Evolutionary conservation across 2,113 vertebrate species (phyloP).

Genomic region (Loxodonta africana): DNA sequence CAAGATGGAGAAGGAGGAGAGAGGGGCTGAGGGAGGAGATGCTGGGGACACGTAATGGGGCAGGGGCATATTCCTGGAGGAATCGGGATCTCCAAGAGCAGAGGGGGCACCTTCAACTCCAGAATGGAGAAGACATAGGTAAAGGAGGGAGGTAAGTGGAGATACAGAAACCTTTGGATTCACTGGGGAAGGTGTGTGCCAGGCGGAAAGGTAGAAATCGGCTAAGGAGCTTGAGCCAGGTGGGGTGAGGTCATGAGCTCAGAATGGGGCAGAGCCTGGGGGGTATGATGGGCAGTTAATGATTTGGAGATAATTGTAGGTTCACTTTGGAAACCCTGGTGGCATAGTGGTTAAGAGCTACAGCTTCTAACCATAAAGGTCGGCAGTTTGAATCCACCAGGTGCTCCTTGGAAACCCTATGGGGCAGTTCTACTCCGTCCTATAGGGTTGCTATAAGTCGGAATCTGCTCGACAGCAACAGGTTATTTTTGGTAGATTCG

Average conservation of each 20-base stretch:
- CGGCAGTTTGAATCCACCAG: too few species aligned
- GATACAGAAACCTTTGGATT: accelerated
- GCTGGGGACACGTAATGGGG: background rate
- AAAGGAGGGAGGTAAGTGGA: background rate
- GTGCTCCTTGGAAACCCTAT: too few species aligned
- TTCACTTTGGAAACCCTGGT: background rate
- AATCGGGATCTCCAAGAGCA: background rate
- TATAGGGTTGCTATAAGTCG: too few species aligned
- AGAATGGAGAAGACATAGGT: background rate
- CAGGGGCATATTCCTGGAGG: background rate
- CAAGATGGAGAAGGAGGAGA: background rate
- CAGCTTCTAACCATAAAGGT: too few species aligned
- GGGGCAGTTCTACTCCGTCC: too few species aligned
- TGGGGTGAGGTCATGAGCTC: background rate
- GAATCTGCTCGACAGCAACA: too few species aligned
- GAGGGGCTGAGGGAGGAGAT: background rate
- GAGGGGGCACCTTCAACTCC: too few species aligned
- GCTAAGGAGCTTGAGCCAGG: background rate
- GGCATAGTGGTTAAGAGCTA: too few species aligned
- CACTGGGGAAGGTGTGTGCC: background rate
- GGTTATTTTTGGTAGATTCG: background rate
- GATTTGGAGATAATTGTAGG: background rate
- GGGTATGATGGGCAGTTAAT: too few species aligned
- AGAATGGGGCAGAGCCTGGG: accelerated
- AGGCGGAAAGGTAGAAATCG: too few species aligned